Percentiles rank a stretch among this genome's conserved stretches.
Conservation (phyloP, 2,888 invertebrate genomes). For the Mesodorylaimus sp. region DNA sequence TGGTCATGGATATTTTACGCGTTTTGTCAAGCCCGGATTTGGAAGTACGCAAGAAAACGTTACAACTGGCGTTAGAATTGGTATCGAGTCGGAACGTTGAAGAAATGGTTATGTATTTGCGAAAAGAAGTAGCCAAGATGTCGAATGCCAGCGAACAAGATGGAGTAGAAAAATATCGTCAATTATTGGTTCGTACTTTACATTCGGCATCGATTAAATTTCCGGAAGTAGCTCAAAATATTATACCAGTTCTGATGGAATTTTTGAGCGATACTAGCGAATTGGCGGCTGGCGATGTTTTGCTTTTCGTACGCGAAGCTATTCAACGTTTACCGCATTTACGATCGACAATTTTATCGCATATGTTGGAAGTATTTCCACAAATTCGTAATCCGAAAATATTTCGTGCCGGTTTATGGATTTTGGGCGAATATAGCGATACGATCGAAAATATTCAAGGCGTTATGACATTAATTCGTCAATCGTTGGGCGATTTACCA, state of each 20-base stretch:
- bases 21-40: slow-evolving; percentile 79
- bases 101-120: slow-evolving; percentile 42
- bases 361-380: slow-evolving; percentile 51
- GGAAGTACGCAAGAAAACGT: slow-evolving; percentile 63
- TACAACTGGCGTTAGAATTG: slow-evolving; percentile 64
- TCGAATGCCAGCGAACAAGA: slow-evolving; percentile 51
- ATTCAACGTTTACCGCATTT: slow-evolving; percentile 72
- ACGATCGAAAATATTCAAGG: slow-evolving; percentile 54
- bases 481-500: slow-evolving; percentile 37
- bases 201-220: slow-evolving; percentile 46
- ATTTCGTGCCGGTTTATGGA: slow-evolving; percentile 85
- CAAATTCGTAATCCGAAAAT: slow-evolving; percentile 75
- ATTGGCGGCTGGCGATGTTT: slow-evolving; percentile 73
- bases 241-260: slow-evolving; percentile 57
- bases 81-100: slow-evolving; percentile 78
- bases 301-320: slow-evolving; percentile 86
- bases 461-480: slow-evolving; percentile 18
- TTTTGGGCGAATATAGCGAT: slow-evolving; percentile 83
- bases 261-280: slow-evolving; percentile 60
- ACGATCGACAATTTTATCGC: slow-evolving; percentile 58
- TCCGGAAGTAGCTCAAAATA: slow-evolving; percentile 77
- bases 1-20: slow-evolving; percentile 91
- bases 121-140: slow-evolving; percentile 28
- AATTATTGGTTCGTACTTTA: slow-evolving; percentile 77
- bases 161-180: slow-evolving; percentile 83